Evolutionary conservation across 1,140 invertebrate species (phyloP), one percentile per base, ranked within the genome.

Genomic region (Steinernema feltiae): DNA sequence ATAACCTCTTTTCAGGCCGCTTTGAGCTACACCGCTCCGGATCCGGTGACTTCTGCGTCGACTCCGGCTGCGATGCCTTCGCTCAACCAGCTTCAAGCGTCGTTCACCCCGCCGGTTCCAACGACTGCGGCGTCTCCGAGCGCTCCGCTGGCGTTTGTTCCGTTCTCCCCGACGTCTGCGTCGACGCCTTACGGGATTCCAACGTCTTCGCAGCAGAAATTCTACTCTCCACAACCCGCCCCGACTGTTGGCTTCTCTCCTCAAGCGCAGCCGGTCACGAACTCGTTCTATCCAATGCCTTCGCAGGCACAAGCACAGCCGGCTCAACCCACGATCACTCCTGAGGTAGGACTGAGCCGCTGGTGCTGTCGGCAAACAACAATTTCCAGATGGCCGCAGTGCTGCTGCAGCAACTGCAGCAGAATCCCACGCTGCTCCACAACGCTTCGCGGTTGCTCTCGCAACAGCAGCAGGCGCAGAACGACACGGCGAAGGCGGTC

Each of bases 61-160:
- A 71, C 48, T 18, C 80, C 70, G 0, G 73, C 48, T 18, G 74
- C 31, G n/a, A 80, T 78, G 46, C 70, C 84, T 29, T 75, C 82
- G 24, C 69, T 83, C 32, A 78, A 83, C 41, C 82, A 83, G 35
- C 75, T 83, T 1, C 74, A 83, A 1, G 81, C 78, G 2, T 83
- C 82, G 1, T 83, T 83, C 69, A 77, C 75, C 53, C 79, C 85
- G 3, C 82, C 82, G 1, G 77, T 79, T n/a, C 35, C 27, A 32
- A 77, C 74, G 31, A 17, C 74, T 12, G 15, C 24, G 27, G 21
- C 74, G 1, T 71, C 1, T 1, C 48, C n/a, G n/a, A 24, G 74
- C 30, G 18, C 24, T 24, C 74, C 21, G 21, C 24, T 69, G 0
- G 73, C 73, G 0, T 69, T 32, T 30, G 74, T 70, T 31, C 73